Base-by-base conservation (phyloP, 1,140 invertebrate species). In the Cheumatopsyche charites region DNA sequence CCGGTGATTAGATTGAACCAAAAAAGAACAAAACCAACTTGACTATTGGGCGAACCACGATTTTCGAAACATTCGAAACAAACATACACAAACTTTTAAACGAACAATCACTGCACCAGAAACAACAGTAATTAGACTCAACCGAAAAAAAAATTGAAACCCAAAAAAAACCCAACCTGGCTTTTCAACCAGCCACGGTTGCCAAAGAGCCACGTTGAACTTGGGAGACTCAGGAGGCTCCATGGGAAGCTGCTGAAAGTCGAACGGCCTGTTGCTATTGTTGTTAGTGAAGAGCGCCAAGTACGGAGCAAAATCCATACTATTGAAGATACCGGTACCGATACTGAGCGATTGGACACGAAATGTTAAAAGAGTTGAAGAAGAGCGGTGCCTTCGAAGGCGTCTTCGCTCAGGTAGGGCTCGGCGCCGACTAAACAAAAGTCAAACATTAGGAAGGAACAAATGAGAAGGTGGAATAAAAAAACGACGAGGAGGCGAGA, bases 381-480 rank as follows among this genome's bases (percentile, higher is more conserved):
- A 47, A n/a, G 41, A 52, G 15, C 25, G 15, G 15, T 17, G 26
- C 49, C 77, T 73, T 73, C 78, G 79, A 78, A 78, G 79, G 45
- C 81, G 81, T 82, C 81, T 78, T 78, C 72, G 77, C 82, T 80
- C 83, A 84, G 82, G 82, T 83, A 84, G 80, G 77, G 82, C 81
- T 83, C 80, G 82, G 82, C 81, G 81, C 79, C 81, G 81, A 84
- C 81, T 84, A 82, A 83, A 83, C 83, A 84, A 83, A 84, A 84
- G 83, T 82, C 78, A 79, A 81, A 80, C 82, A 84, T 84, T 84
- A 84, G 82, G 83, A 83, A 83, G 82, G 82, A 84, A 84, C 83
- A 84, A 71, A 74, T 74, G 73, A 84, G 83, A 82, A 82, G 82
- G 81, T 83, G 82, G 82, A 84, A 83, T 82, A 80, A 7, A 82